Evolutionary conservation across 2,113 vertebrate species (phyloP).

Genomic region (Anser cygnoides): DNA sequence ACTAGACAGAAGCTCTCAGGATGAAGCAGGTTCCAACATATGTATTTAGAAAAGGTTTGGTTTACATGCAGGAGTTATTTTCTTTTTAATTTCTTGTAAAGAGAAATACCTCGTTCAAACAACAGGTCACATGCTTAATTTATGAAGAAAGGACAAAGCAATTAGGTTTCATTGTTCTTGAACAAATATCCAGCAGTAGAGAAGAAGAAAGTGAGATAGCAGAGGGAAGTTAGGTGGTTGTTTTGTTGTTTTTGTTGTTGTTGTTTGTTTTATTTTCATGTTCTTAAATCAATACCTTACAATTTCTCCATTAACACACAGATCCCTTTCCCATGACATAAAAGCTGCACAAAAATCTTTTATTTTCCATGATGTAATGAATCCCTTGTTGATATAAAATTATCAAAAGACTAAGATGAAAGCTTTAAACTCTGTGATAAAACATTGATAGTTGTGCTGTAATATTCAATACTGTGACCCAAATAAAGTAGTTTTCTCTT

Average conservation of each 20-base stretch:
- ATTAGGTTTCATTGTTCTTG: not conserved
- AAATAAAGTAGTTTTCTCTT: constrained; percentile 2
- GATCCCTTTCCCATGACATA: not conserved
- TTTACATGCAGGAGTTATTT: not conserved
- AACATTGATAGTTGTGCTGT: constrained; percentile 23
- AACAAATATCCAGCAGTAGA: not conserved
- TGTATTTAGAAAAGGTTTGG: not conserved
- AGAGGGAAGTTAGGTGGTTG: not conserved
- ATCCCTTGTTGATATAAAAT: constrained; percentile 5
- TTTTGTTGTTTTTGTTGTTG: not conserved
- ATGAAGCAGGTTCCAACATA: not conserved
- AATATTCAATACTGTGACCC: constrained; percentile 24
- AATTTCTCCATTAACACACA: constrained; percentile 17
- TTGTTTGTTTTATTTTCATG: not conserved
- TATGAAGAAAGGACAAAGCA: not conserved
- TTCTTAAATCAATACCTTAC: not conserved
- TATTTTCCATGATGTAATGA: constrained; percentile 1
- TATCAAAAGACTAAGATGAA: constrained; percentile 40
- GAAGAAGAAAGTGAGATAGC: not conserved
- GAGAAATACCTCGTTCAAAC: not conserved
- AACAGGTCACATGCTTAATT: not conserved
- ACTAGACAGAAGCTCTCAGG: not conserved
- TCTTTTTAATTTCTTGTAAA: not conserved
- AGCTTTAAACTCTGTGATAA: constrained; percentile 21
- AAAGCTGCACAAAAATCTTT: not conserved